Conservation (phyloP, 2,888 invertebrate species). For the Sialis lutaria region DNA sequence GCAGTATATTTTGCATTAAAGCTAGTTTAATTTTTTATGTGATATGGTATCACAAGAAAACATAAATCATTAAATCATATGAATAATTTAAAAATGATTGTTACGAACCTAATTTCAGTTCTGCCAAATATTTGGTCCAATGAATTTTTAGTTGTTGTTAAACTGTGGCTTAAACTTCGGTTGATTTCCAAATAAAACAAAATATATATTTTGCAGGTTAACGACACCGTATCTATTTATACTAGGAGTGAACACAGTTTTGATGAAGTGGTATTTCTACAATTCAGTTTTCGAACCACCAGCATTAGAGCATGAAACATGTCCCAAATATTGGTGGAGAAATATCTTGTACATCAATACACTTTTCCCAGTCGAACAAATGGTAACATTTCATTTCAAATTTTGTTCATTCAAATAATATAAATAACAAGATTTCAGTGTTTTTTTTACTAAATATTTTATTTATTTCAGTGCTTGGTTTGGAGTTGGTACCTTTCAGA, state of each 20-base stretch:
- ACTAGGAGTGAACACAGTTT: slow-evolving; percentile 64
- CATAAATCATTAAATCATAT: too few species aligned
- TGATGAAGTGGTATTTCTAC: slow-evolving; percentile 72
- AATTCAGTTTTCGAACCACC: slow-evolving; percentile 75
- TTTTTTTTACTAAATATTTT: too few species aligned
- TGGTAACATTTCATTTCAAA: slow-evolving; percentile 34
- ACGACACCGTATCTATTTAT: slow-evolving; percentile 72
- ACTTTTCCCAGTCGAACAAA: slow-evolving; percentile 65
- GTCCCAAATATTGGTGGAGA: slow-evolving; percentile 77
- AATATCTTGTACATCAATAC: slow-evolving; percentile 77
- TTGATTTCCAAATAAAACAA: neutral
- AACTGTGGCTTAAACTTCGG: neutral
- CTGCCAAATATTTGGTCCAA: neutral
- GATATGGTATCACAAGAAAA: too few species aligned
- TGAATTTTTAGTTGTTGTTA: neutral
- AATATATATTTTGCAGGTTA: slow-evolving; percentile 32
- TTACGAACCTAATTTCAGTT: too few species aligned
- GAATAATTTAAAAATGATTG: too few species aligned
- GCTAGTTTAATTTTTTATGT: too few species aligned
- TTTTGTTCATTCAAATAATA: neutral
- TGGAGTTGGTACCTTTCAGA: slow-evolving; percentile 86
- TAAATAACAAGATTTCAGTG: too few species aligned
- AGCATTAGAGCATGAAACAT: slow-evolving; percentile 62
- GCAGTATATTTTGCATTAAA: too few species aligned
- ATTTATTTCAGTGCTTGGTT: slow-evolving; percentile 54